Evolutionary conservation across 2,888 invertebrate genomes (phyloP), one percentile per base, ranked within the genome.

Genomic region (Sesia bembeciformis): DNA sequence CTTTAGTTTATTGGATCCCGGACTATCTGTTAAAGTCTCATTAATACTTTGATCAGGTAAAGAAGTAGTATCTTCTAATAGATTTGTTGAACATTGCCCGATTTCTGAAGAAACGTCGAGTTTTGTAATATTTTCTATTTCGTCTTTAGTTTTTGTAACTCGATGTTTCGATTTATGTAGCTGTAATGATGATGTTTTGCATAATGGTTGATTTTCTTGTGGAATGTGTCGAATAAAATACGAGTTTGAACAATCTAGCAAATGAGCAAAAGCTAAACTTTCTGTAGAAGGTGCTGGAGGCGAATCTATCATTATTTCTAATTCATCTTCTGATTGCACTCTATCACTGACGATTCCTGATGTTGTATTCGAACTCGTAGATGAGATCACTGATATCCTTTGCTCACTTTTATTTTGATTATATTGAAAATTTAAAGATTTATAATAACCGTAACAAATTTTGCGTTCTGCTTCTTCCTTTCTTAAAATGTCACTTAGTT

Each of bases 311-410:
- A 95, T 94, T 61, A 95, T 96, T 87, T 96, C 96, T 72, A 97
- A 92, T 82, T 97, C 98, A 76, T 98, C 98, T 86, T 97, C 95
- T 55, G 97, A 97, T 78, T 97, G 97, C 55, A 97, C 97, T 64
- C 97, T 93, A 80, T 98, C 98, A 78, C 98, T 97, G 51, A 98
- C 97, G 66, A 98, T 97, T 57, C 98, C 98, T 40, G 97, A 98
- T 39, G 98, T 98, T 49, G 98, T 98, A 75, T 97, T 98, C n/a
- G 97, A 98, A 70, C 97, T 97, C 49, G 97, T 96, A 70, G 95
- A 96, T 57, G 97, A 97, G 74, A 98, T 97, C 40, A 98, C 94
- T 55, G 96, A 97, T 75, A 95, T 95, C 67, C 96, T 92, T 80
- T 96, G 96, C 79, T 96, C 95, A 60, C 90, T 93, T 72, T 93